Percentiles rank a stretch among this genome's conserved stretches.
phyloP scores from a whole-genome alignment of 1,140 invertebrate species.

The Habropoda laboriosa region DNA sequence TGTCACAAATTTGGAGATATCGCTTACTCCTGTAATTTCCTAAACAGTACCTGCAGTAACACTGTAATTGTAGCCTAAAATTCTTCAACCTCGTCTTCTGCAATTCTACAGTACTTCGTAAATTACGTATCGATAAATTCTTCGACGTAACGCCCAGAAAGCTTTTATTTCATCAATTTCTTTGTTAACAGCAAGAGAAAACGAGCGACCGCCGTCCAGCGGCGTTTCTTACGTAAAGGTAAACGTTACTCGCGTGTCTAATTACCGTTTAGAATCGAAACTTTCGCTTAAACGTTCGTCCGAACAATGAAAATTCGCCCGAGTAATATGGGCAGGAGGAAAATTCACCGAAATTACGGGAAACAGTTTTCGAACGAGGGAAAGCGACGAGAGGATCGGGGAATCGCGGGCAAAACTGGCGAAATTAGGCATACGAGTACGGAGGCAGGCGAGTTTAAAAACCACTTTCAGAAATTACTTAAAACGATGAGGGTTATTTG shows the following conservation, averaged over 20 bases:
- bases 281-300: background rate
- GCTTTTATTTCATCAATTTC: conserved; percentile 7
- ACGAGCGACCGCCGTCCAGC: background rate
- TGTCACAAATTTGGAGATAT: no score
- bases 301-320: background rate
- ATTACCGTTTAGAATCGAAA: background rate
- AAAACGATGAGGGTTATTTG: background rate
- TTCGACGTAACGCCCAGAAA: no score
- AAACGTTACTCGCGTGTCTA: background rate
- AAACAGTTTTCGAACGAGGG: background rate
- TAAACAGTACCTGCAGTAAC: no score
- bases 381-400: background rate
- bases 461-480: conserved; percentile 1
- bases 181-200: background rate
- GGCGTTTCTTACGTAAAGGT: background rate
- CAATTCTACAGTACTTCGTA: no score
- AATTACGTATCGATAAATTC: no score
- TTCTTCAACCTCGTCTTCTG: no score
- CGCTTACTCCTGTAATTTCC: no score
- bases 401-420: background rate
- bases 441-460: background rate
- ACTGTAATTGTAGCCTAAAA: no score
- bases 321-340: background rate
- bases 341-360: conserved; percentile 5
- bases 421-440: background rate